phyloP scores from a whole-genome alignment of 2,113 vertebrate genomes.

The Aramus guarauna region DNA sequence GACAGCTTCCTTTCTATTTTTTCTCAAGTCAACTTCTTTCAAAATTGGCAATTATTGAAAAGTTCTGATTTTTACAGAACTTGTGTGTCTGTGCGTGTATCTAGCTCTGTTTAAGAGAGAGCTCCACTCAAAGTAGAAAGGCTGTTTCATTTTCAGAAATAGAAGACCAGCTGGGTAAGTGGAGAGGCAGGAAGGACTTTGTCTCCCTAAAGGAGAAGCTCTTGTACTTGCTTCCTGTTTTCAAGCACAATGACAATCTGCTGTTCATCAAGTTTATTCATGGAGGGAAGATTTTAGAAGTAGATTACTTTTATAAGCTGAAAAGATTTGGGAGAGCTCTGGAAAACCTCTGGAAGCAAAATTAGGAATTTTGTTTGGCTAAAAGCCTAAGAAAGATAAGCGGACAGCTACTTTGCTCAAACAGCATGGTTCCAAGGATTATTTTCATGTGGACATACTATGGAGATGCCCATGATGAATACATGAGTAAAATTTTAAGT shows the following conservation, averaged over 20 bases:
- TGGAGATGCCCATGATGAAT: background rate
- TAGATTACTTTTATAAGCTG: background rate
- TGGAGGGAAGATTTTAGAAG: background rate
- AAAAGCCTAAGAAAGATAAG: background rate
- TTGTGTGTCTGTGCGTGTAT: background rate
- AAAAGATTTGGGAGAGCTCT: background rate
- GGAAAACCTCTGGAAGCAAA: background rate
- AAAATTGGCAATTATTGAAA: background rate
- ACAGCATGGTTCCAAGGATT: background rate
- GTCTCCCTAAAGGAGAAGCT: background rate
- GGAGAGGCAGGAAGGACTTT: constrained; percentile 24
- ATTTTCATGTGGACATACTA: accelerated
- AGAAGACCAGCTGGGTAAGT: constrained; percentile 41
- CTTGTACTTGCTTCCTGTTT: background rate
- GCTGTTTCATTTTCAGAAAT: constrained; percentile 26
- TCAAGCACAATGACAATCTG: background rate
- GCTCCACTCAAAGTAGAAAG: background rate
- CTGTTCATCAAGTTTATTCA: constrained; percentile 3
- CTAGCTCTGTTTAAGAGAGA: background rate
- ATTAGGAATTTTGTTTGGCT: background rate
- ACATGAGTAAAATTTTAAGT: background rate
- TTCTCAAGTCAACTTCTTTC: background rate
- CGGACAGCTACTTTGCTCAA: background rate
- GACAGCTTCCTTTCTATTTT: background rate
- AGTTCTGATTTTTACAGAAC: background rate